Base-by-base conservation (phyloP, 2,888 invertebrate genomes). In the Sesia apiformis region DNA sequence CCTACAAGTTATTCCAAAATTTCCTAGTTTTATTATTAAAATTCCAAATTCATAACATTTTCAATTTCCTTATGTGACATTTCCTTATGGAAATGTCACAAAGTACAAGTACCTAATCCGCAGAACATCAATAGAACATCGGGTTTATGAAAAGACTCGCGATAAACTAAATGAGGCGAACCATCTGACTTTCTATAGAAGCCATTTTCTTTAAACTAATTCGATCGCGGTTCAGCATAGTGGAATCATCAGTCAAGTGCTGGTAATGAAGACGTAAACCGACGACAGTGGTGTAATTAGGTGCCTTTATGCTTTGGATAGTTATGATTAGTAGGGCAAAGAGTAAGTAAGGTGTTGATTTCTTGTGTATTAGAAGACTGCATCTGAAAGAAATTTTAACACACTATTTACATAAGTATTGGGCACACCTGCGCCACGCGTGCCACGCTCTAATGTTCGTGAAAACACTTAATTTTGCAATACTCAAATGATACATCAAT, bases 201-300 rank as follows among this genome's bases (percentile, higher is more conserved):
- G 23, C 46, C 23, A 46, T 46, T 46, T 46, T 6, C 46, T 46
- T 23, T 6, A 46, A 46, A 46, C 46, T 46, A 46, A 46, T 46
- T 46, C 46, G 46, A 46, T 8, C 23, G n/a, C 46, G 7, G 46
- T 23, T 8, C 67, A 66, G 71, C 69, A 70, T 66, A 69, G 70
- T 57, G 52, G 55, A 64, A 64, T 73, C 78, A 80, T 80, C 74
- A 78, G 67, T 81, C 80, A 80, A 67, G 59, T 50, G 56, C 50
- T 64, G 62, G 65, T 67, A 73, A 81, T 80, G 74, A 79, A 80
- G 77, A 75, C 69, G 65, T 74, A 68, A 61, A 58, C 64, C 64
- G 76, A 71, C 71, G 81, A 79, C 79, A 78, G 75, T 69, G 57
- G 60, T 63, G 72, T 81, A 81, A 81, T 82, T 81, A 81, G 73